phyloP scores from a whole-genome alignment of 2,797 vertebrate genomes.

The Darevskia mixta region DNA sequence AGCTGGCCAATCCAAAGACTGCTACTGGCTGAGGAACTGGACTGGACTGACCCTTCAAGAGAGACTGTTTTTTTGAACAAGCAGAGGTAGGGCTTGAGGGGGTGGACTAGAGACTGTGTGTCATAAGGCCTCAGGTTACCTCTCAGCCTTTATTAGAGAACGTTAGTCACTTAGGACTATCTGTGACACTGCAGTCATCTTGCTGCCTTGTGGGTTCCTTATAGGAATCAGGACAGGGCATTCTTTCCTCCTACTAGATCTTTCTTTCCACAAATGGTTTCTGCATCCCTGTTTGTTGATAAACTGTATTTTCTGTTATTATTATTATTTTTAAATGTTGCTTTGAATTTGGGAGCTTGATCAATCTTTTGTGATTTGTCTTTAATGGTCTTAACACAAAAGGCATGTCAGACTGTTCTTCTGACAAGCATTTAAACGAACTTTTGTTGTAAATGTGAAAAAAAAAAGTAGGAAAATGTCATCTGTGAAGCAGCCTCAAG shows the following conservation, averaged over 20 bases:
- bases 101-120: not conserved
- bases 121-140: not conserved
- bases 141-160: not conserved
- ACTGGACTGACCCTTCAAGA: too few relatives aligned
- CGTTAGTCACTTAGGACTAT: not conserved
- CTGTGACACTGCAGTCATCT: too few relatives aligned
- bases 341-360: not conserved
- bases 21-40: too few relatives aligned
- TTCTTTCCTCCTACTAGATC: not conserved
- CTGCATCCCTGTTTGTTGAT: not conserved
- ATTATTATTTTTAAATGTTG: not conserved
- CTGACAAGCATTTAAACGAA: not conserved
- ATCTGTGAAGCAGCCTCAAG: slow-evolving; percentile 4
- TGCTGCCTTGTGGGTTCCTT: too few relatives aligned
- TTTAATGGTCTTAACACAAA: not conserved
- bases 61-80: too few relatives aligned
- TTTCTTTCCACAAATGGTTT: not conserved
- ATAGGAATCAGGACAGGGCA: too few relatives aligned
- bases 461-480: not conserved
- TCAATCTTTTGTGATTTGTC: not conserved
- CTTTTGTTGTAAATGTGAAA: not conserved
- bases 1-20: too few relatives aligned
- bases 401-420: not conserved
- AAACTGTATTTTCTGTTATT: not conserved
- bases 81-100: not conserved